Conservation (phyloP, 37 sponge, comb jelly and placozoan species). For the Oscarella lobularis region DNA sequence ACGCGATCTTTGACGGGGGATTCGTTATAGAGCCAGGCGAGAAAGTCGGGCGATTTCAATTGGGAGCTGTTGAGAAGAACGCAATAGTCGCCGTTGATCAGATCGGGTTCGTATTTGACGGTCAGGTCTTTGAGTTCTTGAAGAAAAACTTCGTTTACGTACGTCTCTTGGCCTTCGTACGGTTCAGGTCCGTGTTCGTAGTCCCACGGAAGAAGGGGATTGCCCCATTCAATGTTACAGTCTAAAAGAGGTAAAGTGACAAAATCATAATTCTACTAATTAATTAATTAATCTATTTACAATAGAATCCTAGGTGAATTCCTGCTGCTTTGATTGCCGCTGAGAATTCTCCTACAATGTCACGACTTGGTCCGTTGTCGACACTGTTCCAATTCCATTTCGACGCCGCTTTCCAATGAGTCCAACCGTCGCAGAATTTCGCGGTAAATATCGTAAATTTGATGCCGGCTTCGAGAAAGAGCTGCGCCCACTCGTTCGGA, state of each 20-base stretch:
- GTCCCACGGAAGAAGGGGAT: background rate
- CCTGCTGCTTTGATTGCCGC: background rate
- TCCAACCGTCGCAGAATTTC: constrained; percentile 1
- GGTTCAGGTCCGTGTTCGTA: background rate
- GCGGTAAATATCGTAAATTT: background rate
- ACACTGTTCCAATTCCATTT: constrained; percentile 2
- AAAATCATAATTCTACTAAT: no score
- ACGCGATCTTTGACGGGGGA: background rate
- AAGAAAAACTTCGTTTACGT: constrained; percentile 6
- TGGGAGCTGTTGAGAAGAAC: background rate
- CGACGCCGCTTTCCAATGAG: background rate
- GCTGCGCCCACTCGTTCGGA: background rate
- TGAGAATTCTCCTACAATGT: background rate
- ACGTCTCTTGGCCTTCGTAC: background rate
- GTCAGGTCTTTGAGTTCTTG: constrained; percentile 5
- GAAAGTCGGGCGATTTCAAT: background rate
- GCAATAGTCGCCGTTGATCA: background rate
- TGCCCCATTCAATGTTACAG: background rate
- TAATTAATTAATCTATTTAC: no score
- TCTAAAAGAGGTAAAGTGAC: no score
- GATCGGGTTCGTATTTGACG: background rate
- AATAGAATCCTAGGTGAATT: constrained; percentile 1
- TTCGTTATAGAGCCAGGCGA: constrained; percentile 8
- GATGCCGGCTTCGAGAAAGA: background rate
- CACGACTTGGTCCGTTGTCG: constrained; percentile 3